Evolutionary conservation across 2,113 vertebrate species (phyloP), one percentile per base, ranked within the genome.

Genomic region (Pagrus major): DNA sequence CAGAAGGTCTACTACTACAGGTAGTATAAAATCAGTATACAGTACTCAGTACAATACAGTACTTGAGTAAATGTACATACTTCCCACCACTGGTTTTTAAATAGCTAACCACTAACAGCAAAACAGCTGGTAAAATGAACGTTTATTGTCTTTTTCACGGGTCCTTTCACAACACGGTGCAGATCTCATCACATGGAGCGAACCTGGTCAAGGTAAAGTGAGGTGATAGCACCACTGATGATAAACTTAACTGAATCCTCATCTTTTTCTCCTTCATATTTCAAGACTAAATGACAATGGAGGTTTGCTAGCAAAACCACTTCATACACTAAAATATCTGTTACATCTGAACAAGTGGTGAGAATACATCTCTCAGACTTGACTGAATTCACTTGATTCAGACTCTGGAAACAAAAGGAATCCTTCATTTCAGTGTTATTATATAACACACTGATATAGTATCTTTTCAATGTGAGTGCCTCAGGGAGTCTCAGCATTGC

Each of bases 371-470:
- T 27, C 27, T 56, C 33, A 51, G 60, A 61, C 29, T 31, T 3
- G 33, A 58, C 44, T 41, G 16, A 74, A 56, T 39, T 63, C 0
- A 69, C 73, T 78, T n/a, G 1, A 42, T 65, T 75, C 41, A 65
- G 58, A 20, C 58, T 54, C 9, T 20, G 46, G 11, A 71, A 60
- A 64, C 37, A 74, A 69, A n/a, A 65, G 41, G 14, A 47, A 59
- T 69, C 51, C 9, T 65, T 78, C 54, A 37, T 44, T 27, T 52
- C 27, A 25, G 15, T 5, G 25, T 39, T 10, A 37, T 64, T 25
- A 25, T 18, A 9, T n/a, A 31, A 65, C 23, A 23, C 18, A 7
- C n/a, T 47, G 3, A 46, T 37, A 44, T 49, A 20, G 4, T 23
- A 25, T 33, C 15, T 42, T 42, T 49, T 52, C 15, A 44, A 12